Evolutionary conservation across 2,888 invertebrate genomes (phyloP), one percentile per base, ranked within the genome.

Genomic region (Biston betularia): DNA sequence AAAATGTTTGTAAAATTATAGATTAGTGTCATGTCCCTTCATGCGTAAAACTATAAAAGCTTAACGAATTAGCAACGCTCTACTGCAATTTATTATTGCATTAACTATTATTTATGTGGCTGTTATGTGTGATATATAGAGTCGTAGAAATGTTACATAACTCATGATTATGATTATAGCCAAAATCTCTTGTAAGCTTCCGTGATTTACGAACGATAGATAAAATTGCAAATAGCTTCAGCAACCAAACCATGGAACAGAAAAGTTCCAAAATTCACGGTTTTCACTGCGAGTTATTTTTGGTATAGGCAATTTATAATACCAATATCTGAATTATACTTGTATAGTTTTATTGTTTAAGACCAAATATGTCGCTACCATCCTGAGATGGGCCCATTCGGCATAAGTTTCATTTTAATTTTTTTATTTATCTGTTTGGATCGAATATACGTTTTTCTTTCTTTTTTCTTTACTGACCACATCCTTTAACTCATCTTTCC

Each of bases 111-210:
- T 65, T 65, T 65, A 65, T 55, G 59, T 44, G 35, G 59, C 34
- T 65, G 38, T 49, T 59, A 42, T 49, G 35, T 55, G 35, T 65
- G 55, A 65, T 49, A 35, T 59, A 65, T 60, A 10, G 55, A 59
- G 59, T 42, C 65, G 54, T 59, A 59, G 42, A 65, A 60, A 34
- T 54, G 59, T 59, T 49, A 54, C 53, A 55, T 65, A 60, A 59
- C 44, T 65, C 59, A 65, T 14, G 46, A 49, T 63, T 63, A 57
- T 57, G 57, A 63, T 55, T 65, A 54, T 59, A 40, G 52, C 59
- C 33, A 55, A 54, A 59, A 55, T 46, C 49, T 65, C 49, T 49
- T 54, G n/a, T 63, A 52, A 45, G 59, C 59, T 59, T 60, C 49
- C 45, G 44, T 49, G 59, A 65, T 65, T 65, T 65, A 65, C 42